A percentile compares a stretch with the other conserved stretches of the same genome.
Evolutionary conservation across 2,888 invertebrate species (phyloP).

Genomic region (Ochlodes sylvanus): DNA sequence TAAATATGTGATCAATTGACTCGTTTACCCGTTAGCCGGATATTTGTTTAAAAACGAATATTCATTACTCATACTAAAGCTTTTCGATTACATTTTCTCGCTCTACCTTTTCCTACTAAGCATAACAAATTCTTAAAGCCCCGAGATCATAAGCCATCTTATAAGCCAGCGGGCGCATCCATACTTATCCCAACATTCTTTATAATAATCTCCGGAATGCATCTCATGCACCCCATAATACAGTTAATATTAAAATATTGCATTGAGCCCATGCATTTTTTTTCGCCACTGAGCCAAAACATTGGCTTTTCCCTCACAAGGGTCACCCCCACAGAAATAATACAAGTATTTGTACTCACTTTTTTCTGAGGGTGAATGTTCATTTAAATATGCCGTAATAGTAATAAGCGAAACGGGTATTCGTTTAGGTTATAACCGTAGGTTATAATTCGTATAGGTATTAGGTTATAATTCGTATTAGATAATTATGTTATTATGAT

Average conservation of each 20-base stretch:
- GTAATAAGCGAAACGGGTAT: constrained; percentile 57
- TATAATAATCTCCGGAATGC: constrained; percentile 61
- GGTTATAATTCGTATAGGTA: not conserved
- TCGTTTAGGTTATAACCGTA: constrained; percentile 6
- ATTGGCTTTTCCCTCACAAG: constrained; percentile 69
- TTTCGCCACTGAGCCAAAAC: constrained; percentile 75
- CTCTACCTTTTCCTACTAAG: constrained; percentile 17
- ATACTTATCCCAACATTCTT: constrained; percentile 57
- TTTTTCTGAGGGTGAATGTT: constrained; percentile 31
- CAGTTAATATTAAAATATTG: constrained; percentile 85
- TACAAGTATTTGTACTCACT: constrained; percentile 77
- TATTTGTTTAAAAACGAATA: not conserved
- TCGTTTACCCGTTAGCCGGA: too few relatives aligned
- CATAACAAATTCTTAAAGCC: constrained; percentile 32
- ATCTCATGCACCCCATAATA: constrained; percentile 72
- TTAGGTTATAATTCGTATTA: too few relatives aligned
- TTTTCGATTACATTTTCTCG: not conserved
- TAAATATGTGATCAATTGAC: too few relatives aligned
- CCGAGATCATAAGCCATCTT: constrained; percentile 18
- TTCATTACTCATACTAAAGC: not conserved
- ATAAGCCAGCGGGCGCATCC: constrained; percentile 47
- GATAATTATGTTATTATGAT: too few relatives aligned
- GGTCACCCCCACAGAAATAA: constrained; percentile 74
- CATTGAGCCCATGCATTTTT: constrained; percentile 79
- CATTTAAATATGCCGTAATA: constrained; percentile 50